Base-by-base conservation (phyloP, 2,797 vertebrate genomes). In the Hypotaenidia okinawae region DNA sequence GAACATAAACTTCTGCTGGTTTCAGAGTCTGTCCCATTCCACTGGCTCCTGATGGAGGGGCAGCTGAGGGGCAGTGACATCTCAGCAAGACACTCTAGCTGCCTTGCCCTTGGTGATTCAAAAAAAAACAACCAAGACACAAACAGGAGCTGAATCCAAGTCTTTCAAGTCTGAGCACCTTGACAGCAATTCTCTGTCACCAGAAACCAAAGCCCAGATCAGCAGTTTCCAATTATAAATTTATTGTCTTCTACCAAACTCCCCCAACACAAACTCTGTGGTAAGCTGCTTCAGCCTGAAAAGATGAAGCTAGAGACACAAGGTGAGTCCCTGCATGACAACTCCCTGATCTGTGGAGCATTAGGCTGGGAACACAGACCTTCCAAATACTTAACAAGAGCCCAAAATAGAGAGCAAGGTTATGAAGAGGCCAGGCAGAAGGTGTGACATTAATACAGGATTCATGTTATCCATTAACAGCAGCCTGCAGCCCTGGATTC, bases 331-430 rank as follows among this genome's bases (percentile, higher is more conserved):
- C 18, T 32, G 27, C 13, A 23, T 55, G 41, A 89, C 83, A 77
- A 23, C 23, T 80, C n/a, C 62, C 30, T 30, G 58, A 77, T 22
- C 61, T 6, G 5, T 22, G 58, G 14, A 45, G 25, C 2, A 1
- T 55, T 47, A 75, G 49, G 45, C 41, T 62, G n/a, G 62, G 55
- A 89, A 85, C 16, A 69, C 9, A 73, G 54, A 68, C 45, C 41
- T 92, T 78, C 54, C 55, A 90, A 83, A 43, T 41, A 69, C 16
- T 8, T 52, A 81, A 84, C 16, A 76, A 84, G 58, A 58, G 58
- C 25, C 69, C 47, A 87, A 86, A 94, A 83, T n/a, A 84, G 41
- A 92, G 76, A 83, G 58, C 14, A 92, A 87, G 75, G 75, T 93
- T 84, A 93, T 37, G 27, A 93, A 66, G 30, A 88, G 59, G 76